phyloP scores from a whole-genome alignment of 1,140 invertebrate species.

The Gryllus bimaculatus region DNA sequence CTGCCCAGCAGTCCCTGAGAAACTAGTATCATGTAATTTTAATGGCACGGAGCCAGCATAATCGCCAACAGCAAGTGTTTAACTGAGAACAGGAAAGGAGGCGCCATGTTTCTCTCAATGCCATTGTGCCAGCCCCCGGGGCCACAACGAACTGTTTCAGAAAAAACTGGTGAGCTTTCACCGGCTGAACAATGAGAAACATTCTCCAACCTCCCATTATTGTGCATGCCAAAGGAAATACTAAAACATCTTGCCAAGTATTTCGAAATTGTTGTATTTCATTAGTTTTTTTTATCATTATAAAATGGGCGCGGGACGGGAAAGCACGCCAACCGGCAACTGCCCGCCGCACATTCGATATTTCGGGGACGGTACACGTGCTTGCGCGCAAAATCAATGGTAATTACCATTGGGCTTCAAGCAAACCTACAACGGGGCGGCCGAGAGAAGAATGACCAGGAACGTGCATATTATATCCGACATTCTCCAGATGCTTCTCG shows the following conservation, averaged over 20 bases:
- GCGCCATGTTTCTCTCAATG: no score
- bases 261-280: not conserved
- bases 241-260: not conserved
- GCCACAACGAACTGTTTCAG: no score
- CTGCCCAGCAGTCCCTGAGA: no score
- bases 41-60: no score
- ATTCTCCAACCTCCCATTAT: no score
- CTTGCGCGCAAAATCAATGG: not conserved
- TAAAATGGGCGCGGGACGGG: not conserved
- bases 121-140: no score
- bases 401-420: not conserved
- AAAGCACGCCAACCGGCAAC: not conserved
- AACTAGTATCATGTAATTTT: no score
- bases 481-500: not conserved
- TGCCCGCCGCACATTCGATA: not conserved
- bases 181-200: no score
- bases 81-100: no score
- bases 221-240: not conserved
- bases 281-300: not conserved
- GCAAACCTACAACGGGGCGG: not conserved
- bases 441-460: not conserved
- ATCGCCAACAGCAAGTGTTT: no score
- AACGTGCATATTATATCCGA: not conserved
- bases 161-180: no score
- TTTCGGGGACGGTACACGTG: not conserved